Evolutionary conservation across 2,797 vertebrate genomes (phyloP), one percentile per base, ranked within the genome.

Genomic region (Lacerta viridis): DNA sequence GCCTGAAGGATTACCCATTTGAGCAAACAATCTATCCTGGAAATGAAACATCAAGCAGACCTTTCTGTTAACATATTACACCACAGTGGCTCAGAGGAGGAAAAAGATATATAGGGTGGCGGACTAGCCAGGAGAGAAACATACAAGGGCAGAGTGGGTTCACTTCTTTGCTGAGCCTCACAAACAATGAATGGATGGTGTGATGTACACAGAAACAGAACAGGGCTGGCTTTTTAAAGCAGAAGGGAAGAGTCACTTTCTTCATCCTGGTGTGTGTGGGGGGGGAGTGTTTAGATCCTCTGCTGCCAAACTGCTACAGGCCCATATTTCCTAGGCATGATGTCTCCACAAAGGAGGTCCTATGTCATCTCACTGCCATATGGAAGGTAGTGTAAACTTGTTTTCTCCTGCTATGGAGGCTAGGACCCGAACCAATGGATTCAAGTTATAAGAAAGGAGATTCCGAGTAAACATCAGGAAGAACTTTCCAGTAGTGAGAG

Each of bases 21-120:
- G 41, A 7, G 55, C 0, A 43, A 90, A 72, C 68, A 29, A 1
- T 17, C 39, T 7, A 23, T 59, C 36, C 87, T 20, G 20, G 61
- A 82, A 1, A 5, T 3, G 43, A 89, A 69, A 75, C 87, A 72
- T 46, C 92, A 7, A 50, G n/a, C 0, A 1, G 43, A 27, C 66
- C 1, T 90, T 3, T 90, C 88, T 81, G 66, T 68, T 85, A 92
- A 93, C 91, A 84, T 84, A 93, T 90, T 89, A 75, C 91, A 11
- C 89, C 33, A 92, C 92, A 90, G 87, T 90, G 92, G 88, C 75
- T 79, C 82, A 64, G 89, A 87, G 7, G 0, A 29, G 36, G 36
- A 66, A 76, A 71, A 33, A 59, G 15, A 59, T 39, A 80, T 80
- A 74, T 88, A 90, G 9, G 25, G 66, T 59, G 93, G 8, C 68